These are phyloP conservation scores for Acrocephalus kingi DNA, from an alignment of 2,113 vertebrate species.

Conservation along the genomic window DNA sequence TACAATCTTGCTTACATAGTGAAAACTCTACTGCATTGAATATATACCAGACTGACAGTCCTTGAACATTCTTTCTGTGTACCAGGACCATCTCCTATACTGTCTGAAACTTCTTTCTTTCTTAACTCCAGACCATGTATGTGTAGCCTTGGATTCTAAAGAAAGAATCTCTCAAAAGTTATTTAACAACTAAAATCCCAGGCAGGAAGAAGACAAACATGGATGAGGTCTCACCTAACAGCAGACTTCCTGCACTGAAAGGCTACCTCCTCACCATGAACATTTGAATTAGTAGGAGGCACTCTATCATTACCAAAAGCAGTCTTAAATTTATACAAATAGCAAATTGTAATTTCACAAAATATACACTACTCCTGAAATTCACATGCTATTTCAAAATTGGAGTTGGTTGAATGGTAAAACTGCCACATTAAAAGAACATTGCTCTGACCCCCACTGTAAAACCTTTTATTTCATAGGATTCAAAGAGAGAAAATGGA, in stretches of 20 bases:
- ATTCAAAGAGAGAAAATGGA: neutral
- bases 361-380: neutral
- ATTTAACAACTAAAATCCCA: neutral
- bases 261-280: neutral
- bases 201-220: neutral
- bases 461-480: neutral
- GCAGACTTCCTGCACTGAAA: neutral
- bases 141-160: neutral
- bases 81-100: neutral
- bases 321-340: neutral
- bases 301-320: neutral
- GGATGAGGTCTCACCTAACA: neutral
- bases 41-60: neutral
- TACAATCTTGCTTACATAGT: neutral
- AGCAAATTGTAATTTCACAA: neutral
- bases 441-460: neutral
- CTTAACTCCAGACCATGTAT: neutral
- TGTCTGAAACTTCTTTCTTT: neutral
- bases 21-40: neutral
- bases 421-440: neutral
- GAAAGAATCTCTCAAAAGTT: neutral
- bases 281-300: neutral
- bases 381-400: neutral
- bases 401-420: neutral
- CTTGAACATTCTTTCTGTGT: neutral